phyloP scores from a whole-genome alignment of 2,113 vertebrate genomes.

The Alligator mississippiensis region DNA sequence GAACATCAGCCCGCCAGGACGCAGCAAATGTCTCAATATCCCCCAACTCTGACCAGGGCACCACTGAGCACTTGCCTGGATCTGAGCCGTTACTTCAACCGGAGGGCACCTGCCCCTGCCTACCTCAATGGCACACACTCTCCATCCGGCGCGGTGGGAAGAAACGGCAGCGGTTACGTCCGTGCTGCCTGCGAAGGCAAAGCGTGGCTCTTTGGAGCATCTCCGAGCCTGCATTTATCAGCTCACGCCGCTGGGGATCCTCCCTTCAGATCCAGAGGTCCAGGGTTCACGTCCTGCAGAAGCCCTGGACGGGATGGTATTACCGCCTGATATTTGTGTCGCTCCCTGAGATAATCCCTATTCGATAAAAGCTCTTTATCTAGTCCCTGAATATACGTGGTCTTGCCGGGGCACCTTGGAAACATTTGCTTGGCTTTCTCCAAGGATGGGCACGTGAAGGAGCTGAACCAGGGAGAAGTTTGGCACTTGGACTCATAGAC shows the following conservation, averaged over 20 bases:
- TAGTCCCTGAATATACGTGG: background rate
- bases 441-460: background rate
- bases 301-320: background rate
- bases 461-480: background rate
- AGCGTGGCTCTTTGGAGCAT: background rate
- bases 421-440: background rate
- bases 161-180: background rate
- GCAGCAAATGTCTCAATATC: too few species aligned
- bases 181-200: background rate
- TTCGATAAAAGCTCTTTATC: too few species aligned
- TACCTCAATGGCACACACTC: too few species aligned
- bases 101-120: background rate
- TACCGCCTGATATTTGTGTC: background rate
- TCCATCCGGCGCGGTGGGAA: background rate
- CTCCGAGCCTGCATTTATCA: background rate
- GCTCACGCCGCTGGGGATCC: too few species aligned
- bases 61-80: background rate
- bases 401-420: background rate
- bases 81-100: background rate
- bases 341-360: rapidly evolving
- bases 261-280: too few species aligned
- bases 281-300: background rate
- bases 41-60: too few species aligned
- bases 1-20: too few species aligned
- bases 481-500: background rate